Base-by-base conservation (phyloP, 1,140 invertebrate species). In the Papilio helenus region DNA sequence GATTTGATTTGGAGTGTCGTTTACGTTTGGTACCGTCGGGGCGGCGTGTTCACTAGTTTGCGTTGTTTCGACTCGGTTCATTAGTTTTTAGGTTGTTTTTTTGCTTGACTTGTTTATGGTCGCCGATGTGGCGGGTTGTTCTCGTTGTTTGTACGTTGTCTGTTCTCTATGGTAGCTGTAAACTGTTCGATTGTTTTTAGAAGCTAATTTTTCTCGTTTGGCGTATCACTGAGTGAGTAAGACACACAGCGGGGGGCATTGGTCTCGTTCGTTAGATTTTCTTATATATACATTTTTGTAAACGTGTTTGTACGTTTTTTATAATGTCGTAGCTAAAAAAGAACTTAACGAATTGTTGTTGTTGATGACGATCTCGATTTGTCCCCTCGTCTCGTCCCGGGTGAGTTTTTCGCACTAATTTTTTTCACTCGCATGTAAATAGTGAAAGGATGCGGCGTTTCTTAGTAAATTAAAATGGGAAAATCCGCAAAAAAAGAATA, bases 131-230 rank as follows among this genome's bases (percentile, higher is more conserved):
- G 86, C 82, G 80, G 81, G 84, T 86, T 90, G 88, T 91, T 89
- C 88, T 91, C 81, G 89, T 93, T 91, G 86, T 87, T 87, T 82
- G 83, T 89, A 88, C 80, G 89, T 92, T 92, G 87, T 86, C 87
- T 90, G 90, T 91, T 92, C 87, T 88, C 85, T 84, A 84, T 87
- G 81, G 86, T 84, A 80, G 87, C 84, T 82, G 79, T 84, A 72
- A 72, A 72, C 82, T 84, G 82, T 86, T 89, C 85, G 86, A 82
- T 87, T 86, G 87, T 84, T 85, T 89, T 92, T 91, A 91, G 90
- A 89, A 87, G 84, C 87, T 91, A 91, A 90, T 92, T 90, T 74
- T 91, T 85, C 86, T 86, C 86, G 82, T 85, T 86, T 87, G 85
- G 86, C 91, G 90, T 91, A 92, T 92, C 89, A 92, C 89, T 84